These are phyloP conservation scores for Holothuria leucospilota DNA, from an alignment of 53 echinoderm and acorn worm species.

Conservation along the genomic window DNA sequence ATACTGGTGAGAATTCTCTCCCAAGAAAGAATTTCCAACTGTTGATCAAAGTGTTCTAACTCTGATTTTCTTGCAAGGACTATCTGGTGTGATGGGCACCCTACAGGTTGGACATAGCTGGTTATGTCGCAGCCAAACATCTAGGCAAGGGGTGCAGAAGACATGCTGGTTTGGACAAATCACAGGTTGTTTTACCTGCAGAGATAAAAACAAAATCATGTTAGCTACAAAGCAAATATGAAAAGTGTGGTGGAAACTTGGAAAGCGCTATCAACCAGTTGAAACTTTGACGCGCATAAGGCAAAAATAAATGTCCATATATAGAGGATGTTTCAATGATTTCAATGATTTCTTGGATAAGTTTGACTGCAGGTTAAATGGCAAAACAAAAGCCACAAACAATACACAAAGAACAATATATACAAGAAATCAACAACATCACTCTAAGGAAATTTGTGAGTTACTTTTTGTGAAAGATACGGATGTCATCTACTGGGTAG, in stretches of 20 bases:
- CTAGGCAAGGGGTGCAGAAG: slow-evolving; percentile 89
- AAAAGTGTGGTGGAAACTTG: background rate
- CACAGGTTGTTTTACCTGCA: slow-evolving; percentile 90
- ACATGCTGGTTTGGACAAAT: slow-evolving; percentile 97
- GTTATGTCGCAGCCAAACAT: slow-evolving; percentile 87
- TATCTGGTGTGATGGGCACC: slow-evolving; percentile 90
- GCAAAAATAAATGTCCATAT: no score
- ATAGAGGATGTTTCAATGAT: no score
- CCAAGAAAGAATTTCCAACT: no score
- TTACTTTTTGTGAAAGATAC: no score
- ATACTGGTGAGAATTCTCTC: no score
- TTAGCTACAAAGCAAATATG: background rate
- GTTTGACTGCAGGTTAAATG: no score
- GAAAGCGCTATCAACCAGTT: background rate
- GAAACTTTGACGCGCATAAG: background rate
- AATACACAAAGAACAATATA: no score
- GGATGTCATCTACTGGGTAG: no score
- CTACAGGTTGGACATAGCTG: slow-evolving; percentile 91
- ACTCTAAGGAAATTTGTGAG: no score
- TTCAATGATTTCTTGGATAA: no score
- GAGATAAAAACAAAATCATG: background rate
- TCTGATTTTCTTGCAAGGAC: slow-evolving; percentile 90
- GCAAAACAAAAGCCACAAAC: no score
- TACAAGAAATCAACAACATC: no score
- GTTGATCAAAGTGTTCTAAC: slow-evolving; percentile 46